Conservation (phyloP, 2,888 invertebrate species). For the Unio delphinus region DNA sequence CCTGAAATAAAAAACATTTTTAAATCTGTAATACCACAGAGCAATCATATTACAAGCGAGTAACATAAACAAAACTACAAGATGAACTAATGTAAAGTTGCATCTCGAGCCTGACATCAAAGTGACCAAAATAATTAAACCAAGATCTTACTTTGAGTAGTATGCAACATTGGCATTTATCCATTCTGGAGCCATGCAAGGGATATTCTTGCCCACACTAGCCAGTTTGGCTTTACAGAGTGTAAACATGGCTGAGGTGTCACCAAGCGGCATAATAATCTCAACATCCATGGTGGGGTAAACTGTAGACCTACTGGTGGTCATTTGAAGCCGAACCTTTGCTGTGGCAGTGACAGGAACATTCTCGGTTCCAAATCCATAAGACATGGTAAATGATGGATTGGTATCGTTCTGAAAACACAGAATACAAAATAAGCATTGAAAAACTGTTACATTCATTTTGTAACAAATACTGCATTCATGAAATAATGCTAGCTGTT, state of each 20-base stretch:
- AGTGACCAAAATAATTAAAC: neutral
- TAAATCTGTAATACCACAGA: too few relatives aligned
- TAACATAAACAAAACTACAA: too few relatives aligned
- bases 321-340: constrained; percentile 43
- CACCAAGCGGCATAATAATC: constrained; percentile 57
- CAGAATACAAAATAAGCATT: too few relatives aligned
- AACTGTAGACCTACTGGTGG: constrained; percentile 37
- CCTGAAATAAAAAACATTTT: too few relatives aligned
- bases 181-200: constrained; percentile 53
- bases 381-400: constrained; percentile 37
- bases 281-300: constrained; percentile 60
- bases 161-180: constrained; percentile 40
- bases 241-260: constrained; percentile 32
- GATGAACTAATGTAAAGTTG: too few relatives aligned
- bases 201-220: constrained; percentile 59
- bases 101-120: neutral
- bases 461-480: too few relatives aligned
- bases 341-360: constrained; percentile 38
- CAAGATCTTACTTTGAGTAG: constrained; percentile 37
- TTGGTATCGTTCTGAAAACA: constrained; percentile 38
- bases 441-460: neutral
- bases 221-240: constrained; percentile 55
- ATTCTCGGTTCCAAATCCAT: constrained; percentile 23
- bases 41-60: too few relatives aligned
- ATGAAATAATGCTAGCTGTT: too few relatives aligned